Conservation (phyloP, 2,113 vertebrate genomes). For the Notechis scutatus region DNA sequence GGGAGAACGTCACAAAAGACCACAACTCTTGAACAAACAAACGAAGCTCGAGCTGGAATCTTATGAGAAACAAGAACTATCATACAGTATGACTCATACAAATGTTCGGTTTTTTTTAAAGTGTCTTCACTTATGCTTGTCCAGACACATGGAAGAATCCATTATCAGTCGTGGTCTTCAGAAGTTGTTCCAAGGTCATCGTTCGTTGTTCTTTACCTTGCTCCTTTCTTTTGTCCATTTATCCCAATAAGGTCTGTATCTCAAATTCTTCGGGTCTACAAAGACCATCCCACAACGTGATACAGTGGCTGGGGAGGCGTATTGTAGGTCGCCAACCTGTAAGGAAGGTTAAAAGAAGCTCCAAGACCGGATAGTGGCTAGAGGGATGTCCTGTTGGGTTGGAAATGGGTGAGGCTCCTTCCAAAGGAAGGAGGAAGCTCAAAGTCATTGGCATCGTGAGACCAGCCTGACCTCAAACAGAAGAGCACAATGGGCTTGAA, state of each 20-base stretch:
- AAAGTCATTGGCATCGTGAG: not conserved
- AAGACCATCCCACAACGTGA: slow-evolving; percentile 97
- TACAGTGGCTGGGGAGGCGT: slow-evolving; percentile 95
- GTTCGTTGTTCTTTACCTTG: slow-evolving; percentile 66
- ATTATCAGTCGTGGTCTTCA: not conserved
- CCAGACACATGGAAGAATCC: not conserved
- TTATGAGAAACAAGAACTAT: not conserved
- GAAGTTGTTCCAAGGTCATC: not conserved
- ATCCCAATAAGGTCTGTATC: slow-evolving; percentile 87
- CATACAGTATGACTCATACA: no score
- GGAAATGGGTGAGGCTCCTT: not conserved
- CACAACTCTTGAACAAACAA: not conserved
- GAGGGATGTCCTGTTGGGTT: not conserved
- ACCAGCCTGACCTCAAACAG: slow-evolving; percentile 82
- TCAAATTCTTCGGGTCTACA: slow-evolving; percentile 93
- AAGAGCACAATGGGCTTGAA: slow-evolving; percentile 89
- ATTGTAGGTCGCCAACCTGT: slow-evolving; percentile 93
- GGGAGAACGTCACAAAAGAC: not conserved
- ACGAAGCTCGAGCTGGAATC: not conserved
- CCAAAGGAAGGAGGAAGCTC: not conserved
- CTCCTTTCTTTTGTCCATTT: slow-evolving; percentile 82
- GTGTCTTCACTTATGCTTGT: not conserved
- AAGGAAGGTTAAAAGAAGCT: slow-evolving; percentile 10
- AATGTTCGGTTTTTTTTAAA: no score
- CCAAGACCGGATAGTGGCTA: not conserved